Conservation (phyloP, 2,888 invertebrate genomes). For the Cephus pulcher region DNA sequence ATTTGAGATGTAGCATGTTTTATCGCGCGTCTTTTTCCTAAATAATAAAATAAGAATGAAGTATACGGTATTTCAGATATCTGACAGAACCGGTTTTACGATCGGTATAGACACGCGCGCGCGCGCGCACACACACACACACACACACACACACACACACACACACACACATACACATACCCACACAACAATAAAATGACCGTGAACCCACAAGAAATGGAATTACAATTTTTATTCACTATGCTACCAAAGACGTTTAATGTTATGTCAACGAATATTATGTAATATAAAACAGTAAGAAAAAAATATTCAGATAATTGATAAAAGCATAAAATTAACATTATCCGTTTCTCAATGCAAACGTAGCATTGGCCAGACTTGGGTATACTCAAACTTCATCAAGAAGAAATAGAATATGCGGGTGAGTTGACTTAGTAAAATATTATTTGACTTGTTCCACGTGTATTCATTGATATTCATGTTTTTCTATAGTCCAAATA, state of each 20-base stretch:
- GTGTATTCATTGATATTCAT: background rate
- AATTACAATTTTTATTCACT: background rate
- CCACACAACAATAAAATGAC: background rate
- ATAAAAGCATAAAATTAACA: background rate
- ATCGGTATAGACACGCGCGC: background rate
- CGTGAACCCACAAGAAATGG: background rate
- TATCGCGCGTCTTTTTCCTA: background rate
- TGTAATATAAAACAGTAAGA: background rate
- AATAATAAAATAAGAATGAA: background rate
- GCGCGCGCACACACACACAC: no score
- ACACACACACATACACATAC: no score
- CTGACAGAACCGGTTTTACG: background rate
- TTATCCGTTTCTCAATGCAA: background rate
- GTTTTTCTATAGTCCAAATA: constrained; percentile 15
- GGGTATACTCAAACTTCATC: background rate
- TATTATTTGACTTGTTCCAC: background rate
- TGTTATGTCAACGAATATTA: background rate
- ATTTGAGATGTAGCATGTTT: background rate
- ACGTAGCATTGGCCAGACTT: background rate
- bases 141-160: no score
- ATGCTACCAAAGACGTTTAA: background rate
- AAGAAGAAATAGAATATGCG: background rate
- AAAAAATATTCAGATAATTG: background rate
- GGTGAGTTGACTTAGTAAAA: background rate
- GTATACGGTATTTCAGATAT: background rate